Evolutionary conservation across 2,888 invertebrate species (phyloP), one percentile per base, ranked within the genome.

Genomic region (Acanthosepion esculentum): DNA sequence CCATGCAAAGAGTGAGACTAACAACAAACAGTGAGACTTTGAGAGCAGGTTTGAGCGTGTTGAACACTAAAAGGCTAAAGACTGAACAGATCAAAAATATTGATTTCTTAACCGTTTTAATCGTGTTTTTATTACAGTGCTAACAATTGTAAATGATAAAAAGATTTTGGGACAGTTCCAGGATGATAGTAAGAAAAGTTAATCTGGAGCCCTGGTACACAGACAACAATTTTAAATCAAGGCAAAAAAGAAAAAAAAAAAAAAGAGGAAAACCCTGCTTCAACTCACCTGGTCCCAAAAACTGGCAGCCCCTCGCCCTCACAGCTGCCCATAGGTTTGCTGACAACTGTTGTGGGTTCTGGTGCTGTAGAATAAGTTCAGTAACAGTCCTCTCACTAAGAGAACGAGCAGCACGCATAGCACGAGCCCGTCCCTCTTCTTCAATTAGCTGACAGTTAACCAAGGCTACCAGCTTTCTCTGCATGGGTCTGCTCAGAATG

Each of bases 251-350:
- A n/a, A n/a, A 33, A n/a, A 15, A 2, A 0, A 78, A 33, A 18
- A 10, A n/a, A n/a, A n/a, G 18, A 78, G 0, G 33, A n/a, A 18
- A n/a, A 0, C 12, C 5, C n/a, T n/a, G n/a, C n/a, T n/a, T 59
- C 5, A 59, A 59, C 95, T 33, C 96, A 98, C 98, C 98, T 96
- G 99, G 99, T 18, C 99, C 99, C 59, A 99, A 98, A 98, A 99
- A 99, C 98, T 99, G 99, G 97, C 99, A 99, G 94, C 99, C 99
- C 95, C 99, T 98, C 0, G 99, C 99, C 93, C 99, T 98, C 23
- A 99, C 99, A 53, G 99, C 99, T 92, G 99, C 99, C 99, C 99
- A 99, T 92, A 99, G 98, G 97, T 99, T 99, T 18, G 99, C 99
- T 95, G 98, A 98, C 93, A 99, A 98, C 97, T 99, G 99, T 97